A percentile compares a stretch with the other conserved stretches of the same genome.
These are phyloP conservation scores for Ormia ochracea DNA, from an alignment of 2,888 invertebrate species.

Conservation along the genomic window DNA sequence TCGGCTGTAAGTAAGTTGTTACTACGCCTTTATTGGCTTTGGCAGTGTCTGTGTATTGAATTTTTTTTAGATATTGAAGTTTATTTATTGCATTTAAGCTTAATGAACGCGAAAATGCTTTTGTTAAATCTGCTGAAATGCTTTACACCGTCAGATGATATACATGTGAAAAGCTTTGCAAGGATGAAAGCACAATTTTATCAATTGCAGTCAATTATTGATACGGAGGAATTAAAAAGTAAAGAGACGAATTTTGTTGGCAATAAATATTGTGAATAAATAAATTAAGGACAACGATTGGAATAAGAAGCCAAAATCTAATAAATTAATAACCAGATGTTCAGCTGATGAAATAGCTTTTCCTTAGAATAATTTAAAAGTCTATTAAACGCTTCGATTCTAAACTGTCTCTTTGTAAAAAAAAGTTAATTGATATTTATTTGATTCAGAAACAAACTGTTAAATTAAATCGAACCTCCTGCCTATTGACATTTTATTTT, in stretches of 20 bases:
- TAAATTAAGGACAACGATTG: not conserved
- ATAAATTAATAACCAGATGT: not conserved
- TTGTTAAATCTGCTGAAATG: constrained; percentile 48
- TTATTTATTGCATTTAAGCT: constrained; percentile 58
- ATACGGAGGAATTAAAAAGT: not conserved
- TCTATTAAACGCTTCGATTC: no score
- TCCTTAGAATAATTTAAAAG: not conserved
- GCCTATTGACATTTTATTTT: no score
- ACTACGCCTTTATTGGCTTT: not conserved
- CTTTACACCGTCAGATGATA: constrained; percentile 23
- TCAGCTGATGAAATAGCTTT: not conserved
- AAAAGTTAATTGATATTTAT: no score
- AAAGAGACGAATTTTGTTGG: not conserved
- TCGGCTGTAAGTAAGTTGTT: no score
- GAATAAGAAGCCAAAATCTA: not conserved
- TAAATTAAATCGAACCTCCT: no score
- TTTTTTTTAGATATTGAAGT: constrained; percentile 33
- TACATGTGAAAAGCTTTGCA: not conserved
- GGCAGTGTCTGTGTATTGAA: not conserved
- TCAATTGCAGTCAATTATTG: constrained; percentile 34
- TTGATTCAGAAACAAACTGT: no score
- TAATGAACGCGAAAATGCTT: constrained; percentile 56
- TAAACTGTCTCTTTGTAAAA: no score
- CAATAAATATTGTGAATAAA: not conserved
- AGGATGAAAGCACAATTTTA: constrained; percentile 22